Conservation (phyloP, 2,888 invertebrate genomes). For the Stenurella melanura region DNA sequence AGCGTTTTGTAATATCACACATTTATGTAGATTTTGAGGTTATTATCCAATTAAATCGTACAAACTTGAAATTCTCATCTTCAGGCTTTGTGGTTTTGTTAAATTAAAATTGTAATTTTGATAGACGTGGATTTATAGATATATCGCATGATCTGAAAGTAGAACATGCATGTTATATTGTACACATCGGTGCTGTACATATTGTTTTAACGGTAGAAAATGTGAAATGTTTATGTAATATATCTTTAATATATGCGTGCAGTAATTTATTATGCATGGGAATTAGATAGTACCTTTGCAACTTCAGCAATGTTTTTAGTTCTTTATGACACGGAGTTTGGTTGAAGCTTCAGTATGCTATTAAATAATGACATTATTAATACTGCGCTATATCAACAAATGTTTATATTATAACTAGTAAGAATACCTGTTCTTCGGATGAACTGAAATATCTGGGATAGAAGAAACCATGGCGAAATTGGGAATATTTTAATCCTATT, state of each 20-base stretch:
- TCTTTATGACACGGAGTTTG: not conserved
- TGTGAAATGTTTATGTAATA: not conserved
- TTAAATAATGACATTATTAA: not conserved
- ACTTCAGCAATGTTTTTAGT: not conserved
- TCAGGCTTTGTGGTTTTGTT: conserved; percentile 27
- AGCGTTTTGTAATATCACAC: conserved; percentile 8
- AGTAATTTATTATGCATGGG: not conserved
- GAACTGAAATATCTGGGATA: too few relatives aligned
- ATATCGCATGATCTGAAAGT: conserved; percentile 9
- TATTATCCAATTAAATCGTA: not conserved
- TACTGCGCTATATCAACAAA: too few relatives aligned
- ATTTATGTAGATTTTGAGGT: not conserved
- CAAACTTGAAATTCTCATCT: conserved; percentile 5
- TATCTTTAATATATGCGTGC: not conserved
- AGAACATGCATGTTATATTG: conserved; percentile 11
- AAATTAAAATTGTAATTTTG: conserved; percentile 23
- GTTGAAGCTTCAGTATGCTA: not conserved
- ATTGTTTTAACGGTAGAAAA: conserved; percentile 6
- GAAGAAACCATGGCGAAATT: too few relatives aligned
- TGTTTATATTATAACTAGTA: too few relatives aligned
- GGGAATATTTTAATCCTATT: too few relatives aligned
- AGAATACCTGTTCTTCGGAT: too few relatives aligned
- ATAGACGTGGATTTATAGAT: conserved; percentile 13
- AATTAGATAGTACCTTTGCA: not conserved
- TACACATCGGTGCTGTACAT: not conserved